A percentile compares a stretch with the other conserved stretches of the same genome.
phyloP scores from a whole-genome alignment of 2,888 invertebrate species.

The Metalampra italica region DNA sequence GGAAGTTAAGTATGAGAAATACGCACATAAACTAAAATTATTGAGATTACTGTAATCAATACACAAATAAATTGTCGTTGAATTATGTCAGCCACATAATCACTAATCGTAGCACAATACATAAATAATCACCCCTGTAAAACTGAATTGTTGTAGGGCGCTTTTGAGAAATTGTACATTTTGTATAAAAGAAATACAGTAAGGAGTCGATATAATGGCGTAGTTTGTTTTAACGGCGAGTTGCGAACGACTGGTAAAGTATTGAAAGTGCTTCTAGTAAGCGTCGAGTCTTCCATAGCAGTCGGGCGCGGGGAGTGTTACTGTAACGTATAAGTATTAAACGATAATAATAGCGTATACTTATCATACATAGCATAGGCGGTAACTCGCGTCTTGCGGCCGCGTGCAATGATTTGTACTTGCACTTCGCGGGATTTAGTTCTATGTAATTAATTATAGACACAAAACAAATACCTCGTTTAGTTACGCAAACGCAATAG shows the following conservation, averaged over 20 bases:
- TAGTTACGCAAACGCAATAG: constrained; percentile 68
- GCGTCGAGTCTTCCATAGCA: constrained; percentile 78
- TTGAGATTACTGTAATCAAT: constrained; percentile 43
- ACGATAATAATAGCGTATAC: constrained; percentile 76
- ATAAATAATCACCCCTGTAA: constrained; percentile 41
- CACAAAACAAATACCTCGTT: constrained; percentile 75
- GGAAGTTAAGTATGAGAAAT: not conserved
- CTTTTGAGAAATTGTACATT: constrained; percentile 75
- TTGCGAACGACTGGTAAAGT: constrained; percentile 69
- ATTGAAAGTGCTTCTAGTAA: constrained; percentile 74
- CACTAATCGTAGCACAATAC: constrained; percentile 34
- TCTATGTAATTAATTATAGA: constrained; percentile 33
- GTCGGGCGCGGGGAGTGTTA: constrained; percentile 65
- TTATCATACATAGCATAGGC: constrained; percentile 68
- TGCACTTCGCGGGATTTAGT: constrained; percentile 60
- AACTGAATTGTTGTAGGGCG: constrained; percentile 45
- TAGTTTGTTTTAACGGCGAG: constrained; percentile 54
- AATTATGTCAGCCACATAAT: constrained; percentile 23
- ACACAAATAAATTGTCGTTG: constrained; percentile 23
- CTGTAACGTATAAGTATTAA: constrained; percentile 75
- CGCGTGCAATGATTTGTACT: constrained; percentile 50
- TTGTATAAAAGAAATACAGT: constrained; percentile 74
- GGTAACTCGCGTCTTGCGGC: constrained; percentile 44
- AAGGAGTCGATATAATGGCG: constrained; percentile 68
- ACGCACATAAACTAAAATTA: constrained; percentile 8